phyloP scores from a whole-genome alignment of 2,113 vertebrate species.

The Neolamprologus hecqui region DNA sequence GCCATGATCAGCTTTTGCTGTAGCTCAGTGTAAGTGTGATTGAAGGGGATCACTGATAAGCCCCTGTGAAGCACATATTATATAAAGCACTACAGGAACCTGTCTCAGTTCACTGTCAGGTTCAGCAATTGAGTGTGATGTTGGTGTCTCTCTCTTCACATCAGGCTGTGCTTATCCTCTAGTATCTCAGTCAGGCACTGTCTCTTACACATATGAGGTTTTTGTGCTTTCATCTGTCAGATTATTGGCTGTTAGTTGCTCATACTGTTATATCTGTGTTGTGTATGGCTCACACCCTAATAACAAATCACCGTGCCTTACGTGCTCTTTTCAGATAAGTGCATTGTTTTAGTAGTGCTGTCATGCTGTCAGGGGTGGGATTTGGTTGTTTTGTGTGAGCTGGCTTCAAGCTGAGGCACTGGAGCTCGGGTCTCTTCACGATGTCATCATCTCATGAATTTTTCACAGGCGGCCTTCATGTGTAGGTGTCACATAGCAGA shows the following conservation, averaged over 20 bases:
- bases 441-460: slow-evolving; percentile 36
- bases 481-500: slow-evolving; percentile 24
- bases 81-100: neutral
- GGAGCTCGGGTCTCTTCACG: neutral
- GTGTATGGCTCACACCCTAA: neutral
- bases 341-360: neutral
- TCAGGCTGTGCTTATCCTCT: neutral
- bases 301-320: neutral
- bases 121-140: neutral
- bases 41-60: slow-evolving; percentile 38
- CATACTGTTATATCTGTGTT: neutral
- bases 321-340: neutral
- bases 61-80: slow-evolving; percentile 6
- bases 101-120: neutral
- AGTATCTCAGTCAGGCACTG: neutral
- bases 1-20: slow-evolving; percentile 22
- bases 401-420: neutral
- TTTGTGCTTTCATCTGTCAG: neutral
- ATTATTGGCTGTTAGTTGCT: neutral
- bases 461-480: slow-evolving; percentile 13
- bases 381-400: slow-evolving; percentile 6
- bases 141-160: neutral
- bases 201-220: slow-evolving; percentile 11
- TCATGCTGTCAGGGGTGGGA: neutral
- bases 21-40: slow-evolving; percentile 17